phyloP scores from a whole-genome alignment of 2,797 vertebrate genomes.

The Tragelaphus oryx region DNA sequence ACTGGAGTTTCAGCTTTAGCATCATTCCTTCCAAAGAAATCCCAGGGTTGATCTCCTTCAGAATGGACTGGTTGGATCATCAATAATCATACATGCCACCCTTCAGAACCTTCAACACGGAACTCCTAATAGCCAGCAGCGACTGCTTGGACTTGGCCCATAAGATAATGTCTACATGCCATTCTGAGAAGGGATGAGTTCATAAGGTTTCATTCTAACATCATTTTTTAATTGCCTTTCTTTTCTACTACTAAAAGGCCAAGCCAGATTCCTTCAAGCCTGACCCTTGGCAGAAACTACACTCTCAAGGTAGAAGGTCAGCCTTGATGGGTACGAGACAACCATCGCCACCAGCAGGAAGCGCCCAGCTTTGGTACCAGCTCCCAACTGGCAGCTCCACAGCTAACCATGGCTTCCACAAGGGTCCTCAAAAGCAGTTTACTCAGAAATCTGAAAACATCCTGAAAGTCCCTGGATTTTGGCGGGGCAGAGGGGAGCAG shows the following conservation, averaged over 20 bases:
- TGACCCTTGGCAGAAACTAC: fast-evolving
- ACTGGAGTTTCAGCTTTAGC: no score
- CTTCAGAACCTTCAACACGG: neutral
- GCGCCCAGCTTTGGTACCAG: fast-evolving
- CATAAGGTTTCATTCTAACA: neutral
- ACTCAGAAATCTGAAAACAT: neutral
- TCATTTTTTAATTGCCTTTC: neutral
- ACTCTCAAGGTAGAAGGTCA: neutral
- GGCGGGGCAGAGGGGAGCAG: neutral
- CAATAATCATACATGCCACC: neutral
- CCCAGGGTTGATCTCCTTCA: no score
- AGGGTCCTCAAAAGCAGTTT: neutral
- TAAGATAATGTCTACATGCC: neutral
- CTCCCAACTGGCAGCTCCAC: neutral
- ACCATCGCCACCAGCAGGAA: neutral
- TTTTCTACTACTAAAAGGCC: neutral
- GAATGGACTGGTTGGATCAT: neutral
- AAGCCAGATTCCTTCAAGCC: neutral
- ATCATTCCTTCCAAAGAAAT: no score
- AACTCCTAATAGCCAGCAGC: neutral
- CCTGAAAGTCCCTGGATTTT: neutral
- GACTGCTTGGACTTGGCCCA: neutral
- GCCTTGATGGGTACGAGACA: neutral
- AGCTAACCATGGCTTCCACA: neutral
- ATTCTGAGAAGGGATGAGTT: neutral